Percentiles rank a stretch among this genome's conserved stretches.
Evolutionary conservation across 2,797 vertebrate genomes (phyloP).

Genomic region (Chelon labrosus): DNA sequence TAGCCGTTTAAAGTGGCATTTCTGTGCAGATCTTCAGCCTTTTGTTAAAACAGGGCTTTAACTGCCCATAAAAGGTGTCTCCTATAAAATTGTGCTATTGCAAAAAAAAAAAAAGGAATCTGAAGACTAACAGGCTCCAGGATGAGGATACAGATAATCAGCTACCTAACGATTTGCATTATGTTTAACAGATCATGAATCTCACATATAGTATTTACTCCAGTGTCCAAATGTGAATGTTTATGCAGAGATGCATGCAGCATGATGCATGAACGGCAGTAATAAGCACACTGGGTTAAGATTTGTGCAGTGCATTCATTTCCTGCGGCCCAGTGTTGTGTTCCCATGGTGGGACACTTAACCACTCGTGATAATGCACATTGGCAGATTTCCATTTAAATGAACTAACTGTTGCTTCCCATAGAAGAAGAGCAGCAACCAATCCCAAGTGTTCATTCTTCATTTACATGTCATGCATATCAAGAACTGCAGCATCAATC

Average conservation of each 20-base stretch:
- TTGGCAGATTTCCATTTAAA: too few relatives aligned
- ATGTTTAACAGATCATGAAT: too few relatives aligned
- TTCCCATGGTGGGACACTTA: too few relatives aligned
- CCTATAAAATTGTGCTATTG: neutral
- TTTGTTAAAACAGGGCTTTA: constrained; percentile 24
- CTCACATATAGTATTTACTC: too few relatives aligned
- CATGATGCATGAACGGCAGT: too few relatives aligned
- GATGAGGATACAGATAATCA: neutral
- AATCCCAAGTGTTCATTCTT: neutral
- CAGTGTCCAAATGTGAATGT: too few relatives aligned
- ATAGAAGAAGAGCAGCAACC: neutral
- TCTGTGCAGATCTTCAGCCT: constrained; percentile 1
- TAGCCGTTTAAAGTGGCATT: constrained; percentile 31
- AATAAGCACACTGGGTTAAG: too few relatives aligned
- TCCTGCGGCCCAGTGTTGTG: too few relatives aligned
- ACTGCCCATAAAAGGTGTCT: constrained; percentile 1
- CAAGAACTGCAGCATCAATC: neutral
- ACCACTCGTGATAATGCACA: too few relatives aligned
- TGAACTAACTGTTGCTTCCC: too few relatives aligned
- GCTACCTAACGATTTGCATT: neutral
- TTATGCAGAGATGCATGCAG: too few relatives aligned
- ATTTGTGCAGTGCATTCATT: neutral
- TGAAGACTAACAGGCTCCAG: neutral
- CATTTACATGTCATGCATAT: constrained; percentile 18
- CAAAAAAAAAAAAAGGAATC: constrained; percentile 2